Conservation (phyloP, 2,113 vertebrate genomes). For the Mystacornis crossleyi region DNA sequence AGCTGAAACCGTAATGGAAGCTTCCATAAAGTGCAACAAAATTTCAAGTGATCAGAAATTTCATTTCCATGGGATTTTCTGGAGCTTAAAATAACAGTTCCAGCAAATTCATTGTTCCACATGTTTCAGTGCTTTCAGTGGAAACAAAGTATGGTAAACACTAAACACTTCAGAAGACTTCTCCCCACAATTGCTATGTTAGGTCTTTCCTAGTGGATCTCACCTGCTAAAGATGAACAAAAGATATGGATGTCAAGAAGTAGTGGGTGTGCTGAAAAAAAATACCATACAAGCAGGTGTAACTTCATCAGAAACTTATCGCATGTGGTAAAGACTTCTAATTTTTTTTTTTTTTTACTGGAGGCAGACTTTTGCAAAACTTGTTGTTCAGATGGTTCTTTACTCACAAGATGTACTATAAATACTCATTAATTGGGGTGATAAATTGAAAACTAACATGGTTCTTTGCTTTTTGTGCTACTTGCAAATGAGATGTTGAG, state of each 20-base stretch:
- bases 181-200: neutral
- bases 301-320: neutral
- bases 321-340: neutral
- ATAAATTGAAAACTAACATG: neutral
- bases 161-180: neutral
- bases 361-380: neutral
- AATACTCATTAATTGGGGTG: neutral
- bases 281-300: fast-evolving
- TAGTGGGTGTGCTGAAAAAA: neutral
- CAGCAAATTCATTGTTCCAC: neutral
- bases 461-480: neutral
- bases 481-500: neutral
- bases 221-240: neutral
- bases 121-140: neutral
- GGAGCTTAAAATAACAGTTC: neutral
- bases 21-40: neutral
- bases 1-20: neutral
- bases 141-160: neutral
- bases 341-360: neutral
- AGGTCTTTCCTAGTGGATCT: neutral
- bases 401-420: neutral
- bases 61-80: neutral
- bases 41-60: neutral
- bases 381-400: neutral
- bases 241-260: neutral